Percentiles rank a stretch among this genome's conserved stretches.
Evolutionary conservation across 2,888 invertebrate genomes (phyloP).

Genomic region (Drosophila cognata): DNA sequence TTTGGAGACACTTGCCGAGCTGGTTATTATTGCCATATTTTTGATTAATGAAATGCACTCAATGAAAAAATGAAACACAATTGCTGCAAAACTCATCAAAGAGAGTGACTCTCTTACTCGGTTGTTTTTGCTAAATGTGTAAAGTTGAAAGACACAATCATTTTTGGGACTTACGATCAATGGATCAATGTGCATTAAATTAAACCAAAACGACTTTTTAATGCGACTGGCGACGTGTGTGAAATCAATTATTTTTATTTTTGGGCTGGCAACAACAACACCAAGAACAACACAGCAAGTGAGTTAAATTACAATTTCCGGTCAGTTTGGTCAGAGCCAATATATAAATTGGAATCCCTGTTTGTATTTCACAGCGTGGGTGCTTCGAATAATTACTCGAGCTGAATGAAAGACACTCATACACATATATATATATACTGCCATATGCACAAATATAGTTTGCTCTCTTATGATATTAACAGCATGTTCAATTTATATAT

Average conservation of each 20-base stretch:
- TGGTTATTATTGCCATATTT: constrained; percentile 47
- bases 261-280: constrained; percentile 32
- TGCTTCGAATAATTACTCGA: constrained; percentile 71
- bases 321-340: constrained; percentile 76
- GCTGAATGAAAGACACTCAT: constrained; percentile 33
- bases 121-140: constrained; percentile 4
- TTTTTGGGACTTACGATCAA: constrained; percentile 13
- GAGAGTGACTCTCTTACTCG: constrained; percentile 9
- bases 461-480: constrained; percentile 24
- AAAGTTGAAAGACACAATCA: constrained; percentile 19
- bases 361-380: constrained; percentile 76
- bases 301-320: constrained; percentile 79
- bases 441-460: constrained; percentile 17
- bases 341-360: constrained; percentile 76
- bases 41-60: constrained; percentile 60
- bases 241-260: constrained; percentile 55
- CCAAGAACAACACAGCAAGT: constrained; percentile 28
- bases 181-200: constrained; percentile 29
- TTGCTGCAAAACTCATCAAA: constrained; percentile 18
- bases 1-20: constrained; percentile 47
- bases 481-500: background rate
- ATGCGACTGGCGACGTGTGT: constrained; percentile 70
- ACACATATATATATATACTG: constrained; percentile 7
- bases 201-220: constrained; percentile 37
- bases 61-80: constrained; percentile 55